These are phyloP conservation scores for Coelopa frigida DNA, from an alignment of 1,140 invertebrate species.

Conservation along the genomic window DNA sequence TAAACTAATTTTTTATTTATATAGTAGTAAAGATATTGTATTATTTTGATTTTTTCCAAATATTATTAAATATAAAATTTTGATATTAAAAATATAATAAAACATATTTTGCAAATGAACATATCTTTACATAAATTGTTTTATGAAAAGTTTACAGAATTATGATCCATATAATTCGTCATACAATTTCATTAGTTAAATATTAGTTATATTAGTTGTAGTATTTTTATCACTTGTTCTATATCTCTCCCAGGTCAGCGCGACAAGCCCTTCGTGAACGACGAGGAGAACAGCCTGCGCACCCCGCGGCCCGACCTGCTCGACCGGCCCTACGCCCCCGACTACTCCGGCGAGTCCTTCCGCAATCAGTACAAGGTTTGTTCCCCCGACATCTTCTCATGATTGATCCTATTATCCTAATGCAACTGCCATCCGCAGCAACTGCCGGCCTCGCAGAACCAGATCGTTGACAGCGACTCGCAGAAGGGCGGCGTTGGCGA, in stretches of 20 bases:
- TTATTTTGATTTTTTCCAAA: no score
- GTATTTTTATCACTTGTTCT: no score
- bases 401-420: slow-evolving; percentile 2
- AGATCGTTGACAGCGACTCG: slow-evolving; percentile 27
- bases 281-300: slow-evolving; percentile 53
- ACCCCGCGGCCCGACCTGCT: slow-evolving; percentile 58
- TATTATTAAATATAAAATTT: no score
- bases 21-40: no score
- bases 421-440: slow-evolving; percentile 19
- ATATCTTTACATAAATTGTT: no score
- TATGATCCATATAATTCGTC: no score
- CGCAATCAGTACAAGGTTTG: slow-evolving; percentile 40
- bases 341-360: slow-evolving; percentile 43
- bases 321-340: slow-evolving; percentile 50
- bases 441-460: slow-evolving; percentile 29
- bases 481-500: slow-evolving; percentile 19
- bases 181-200: no score
- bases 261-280: slow-evolving; percentile 61
- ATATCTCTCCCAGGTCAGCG: slow-evolving; percentile 56
- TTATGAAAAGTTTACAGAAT: no score
- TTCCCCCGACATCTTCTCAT: background rate
- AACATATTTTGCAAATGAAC: no score
- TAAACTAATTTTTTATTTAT: no score
- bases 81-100: no score
- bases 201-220: no score